phyloP scores from a whole-genome alignment of 2,113 vertebrate species.

The Ondatra zibethicus region DNA sequence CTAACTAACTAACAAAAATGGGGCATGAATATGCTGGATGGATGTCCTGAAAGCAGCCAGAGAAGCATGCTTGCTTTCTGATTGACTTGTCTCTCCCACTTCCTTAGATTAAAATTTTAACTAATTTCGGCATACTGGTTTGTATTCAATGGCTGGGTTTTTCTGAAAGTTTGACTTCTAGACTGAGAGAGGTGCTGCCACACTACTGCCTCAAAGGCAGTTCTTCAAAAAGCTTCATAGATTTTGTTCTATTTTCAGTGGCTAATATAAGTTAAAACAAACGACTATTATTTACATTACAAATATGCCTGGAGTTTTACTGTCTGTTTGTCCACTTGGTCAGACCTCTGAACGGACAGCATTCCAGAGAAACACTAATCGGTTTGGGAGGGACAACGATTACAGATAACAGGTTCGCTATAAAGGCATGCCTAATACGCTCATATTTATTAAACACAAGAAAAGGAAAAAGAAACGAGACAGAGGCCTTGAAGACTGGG shows the following conservation, averaged over 20 bases:
- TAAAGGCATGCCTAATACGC: not conserved
- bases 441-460: conserved; percentile 32
- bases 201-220: not conserved
- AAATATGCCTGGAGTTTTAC: not conserved
- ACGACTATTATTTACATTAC: not conserved
- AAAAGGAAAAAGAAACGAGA: conserved; percentile 22
- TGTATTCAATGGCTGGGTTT: not conserved
- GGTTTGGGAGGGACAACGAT: not conserved
- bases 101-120: not conserved
- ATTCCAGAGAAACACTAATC: conserved; percentile 22
- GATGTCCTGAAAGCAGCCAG: too few species aligned
- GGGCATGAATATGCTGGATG: not conserved
- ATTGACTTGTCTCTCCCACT: not conserved
- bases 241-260: not conserved
- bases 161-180: not conserved
- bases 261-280: conserved; percentile 41
- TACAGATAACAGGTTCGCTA: not conserved
- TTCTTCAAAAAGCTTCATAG: not conserved
- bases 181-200: not conserved
- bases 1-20: not conserved
- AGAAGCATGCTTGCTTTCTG: not conserved
- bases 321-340: conserved; percentile 64
- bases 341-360: conserved; percentile 53
- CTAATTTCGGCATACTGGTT: not conserved
- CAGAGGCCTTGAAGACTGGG: not conserved